Percentiles rank a stretch among this genome's conserved stretches.
Conservation (phyloP, 1,140 invertebrate species). For the Himalopsyche phryganea region DNA sequence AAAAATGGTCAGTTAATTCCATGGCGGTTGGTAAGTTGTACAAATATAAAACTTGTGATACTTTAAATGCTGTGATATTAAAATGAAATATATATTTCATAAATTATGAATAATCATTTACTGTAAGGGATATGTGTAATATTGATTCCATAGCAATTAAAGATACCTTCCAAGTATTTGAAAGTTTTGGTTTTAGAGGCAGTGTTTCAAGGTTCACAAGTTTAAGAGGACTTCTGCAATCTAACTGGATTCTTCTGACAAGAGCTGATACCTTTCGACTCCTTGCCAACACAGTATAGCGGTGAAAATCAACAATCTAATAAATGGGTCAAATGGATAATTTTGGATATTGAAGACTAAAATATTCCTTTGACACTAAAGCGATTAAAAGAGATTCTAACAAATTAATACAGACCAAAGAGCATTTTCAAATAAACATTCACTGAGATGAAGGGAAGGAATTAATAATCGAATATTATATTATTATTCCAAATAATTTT, state of each 20-base stretch:
- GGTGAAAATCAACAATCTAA: conserved; percentile 1
- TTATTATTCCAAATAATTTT: too few species aligned
- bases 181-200: conserved; percentile 6
- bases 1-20: neutral
- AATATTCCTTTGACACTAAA: neutral
- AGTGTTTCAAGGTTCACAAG: neutral
- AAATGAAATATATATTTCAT: neutral
- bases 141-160: neutral
- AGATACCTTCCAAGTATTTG: neutral
- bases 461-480: too few species aligned
- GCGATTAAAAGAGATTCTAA: too few species aligned
- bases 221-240: neutral
- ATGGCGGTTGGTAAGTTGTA: conserved; percentile 14
- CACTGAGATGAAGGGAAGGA: too few species aligned
- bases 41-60: neutral
- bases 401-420: too few species aligned
- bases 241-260: neutral
- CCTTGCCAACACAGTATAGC: neutral
- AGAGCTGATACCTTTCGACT: too few species aligned
- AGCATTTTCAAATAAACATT: too few species aligned
- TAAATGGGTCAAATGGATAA: too few species aligned
- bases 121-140: neutral
- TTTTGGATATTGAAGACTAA: neutral
- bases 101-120: neutral
- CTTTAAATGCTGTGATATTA: neutral